Percentiles rank a stretch among this genome's conserved stretches.
Evolutionary conservation across 2,888 invertebrate genomes (phyloP).

Genomic region (Sphaerophoria rueppellii): DNA sequence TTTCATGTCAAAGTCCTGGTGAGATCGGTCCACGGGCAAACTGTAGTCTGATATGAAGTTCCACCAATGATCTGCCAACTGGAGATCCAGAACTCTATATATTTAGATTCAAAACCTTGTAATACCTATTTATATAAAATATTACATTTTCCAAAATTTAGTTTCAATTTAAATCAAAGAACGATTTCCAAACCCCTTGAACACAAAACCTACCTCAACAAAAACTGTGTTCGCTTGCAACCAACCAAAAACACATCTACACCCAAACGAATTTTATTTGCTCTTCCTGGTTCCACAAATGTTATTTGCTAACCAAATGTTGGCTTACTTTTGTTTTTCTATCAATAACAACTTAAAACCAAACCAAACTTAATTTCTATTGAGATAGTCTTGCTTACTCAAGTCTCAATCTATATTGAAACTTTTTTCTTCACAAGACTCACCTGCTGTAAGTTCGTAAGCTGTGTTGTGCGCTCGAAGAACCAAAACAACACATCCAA

Average conservation of each 20-base stretch:
- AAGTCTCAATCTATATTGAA: conserved; percentile 9
- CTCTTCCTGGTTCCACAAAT: conserved; percentile 9
- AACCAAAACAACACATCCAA: conserved; percentile 11
- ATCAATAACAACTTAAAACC: not conserved
- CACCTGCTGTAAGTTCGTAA: not conserved
- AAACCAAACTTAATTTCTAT: not conserved
- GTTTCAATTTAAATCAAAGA: no score
- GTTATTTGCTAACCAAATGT: conserved; percentile 12
- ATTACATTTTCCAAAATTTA: no score
- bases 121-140: no score
- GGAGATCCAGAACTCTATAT: no score
- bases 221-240: not conserved
- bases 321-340: not conserved
- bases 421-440: conserved; percentile 5
- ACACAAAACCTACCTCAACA: conserved; percentile 6
- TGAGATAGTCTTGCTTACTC: conserved; percentile 13
- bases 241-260: not conserved
- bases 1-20: no score
- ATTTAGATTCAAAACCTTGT: no score
- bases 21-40: no score
- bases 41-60: no score
- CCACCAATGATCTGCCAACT: no score
- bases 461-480: conserved; percentile 4
- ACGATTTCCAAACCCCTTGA: no score
- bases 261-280: not conserved